Base-by-base conservation (phyloP, 2,113 vertebrate genomes). In the Ursus arctos region DNA sequence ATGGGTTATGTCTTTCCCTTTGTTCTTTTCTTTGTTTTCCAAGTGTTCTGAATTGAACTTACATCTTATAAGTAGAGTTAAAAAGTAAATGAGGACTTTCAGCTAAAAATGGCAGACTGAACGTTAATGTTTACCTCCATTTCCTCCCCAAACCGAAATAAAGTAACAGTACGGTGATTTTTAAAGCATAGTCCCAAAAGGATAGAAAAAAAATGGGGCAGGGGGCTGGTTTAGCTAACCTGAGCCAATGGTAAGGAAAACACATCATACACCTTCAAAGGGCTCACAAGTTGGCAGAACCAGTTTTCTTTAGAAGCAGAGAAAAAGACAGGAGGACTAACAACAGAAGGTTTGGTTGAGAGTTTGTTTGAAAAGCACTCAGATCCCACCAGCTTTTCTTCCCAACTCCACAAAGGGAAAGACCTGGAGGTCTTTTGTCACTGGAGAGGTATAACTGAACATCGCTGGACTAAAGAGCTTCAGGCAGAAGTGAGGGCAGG, bases 21-120 rank as follows among this genome's bases (percentile, higher is more conserved):
- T 83, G 8, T 91, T 55, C 22, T 80, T 92, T 69, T 84, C 7
- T 16, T 26, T 91, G 21, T 88, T 88, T 57, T 51, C 77, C 40
- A 88, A 89, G 59, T 59, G 28, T 71, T 88, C 57, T 80, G 26
- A 94, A 83, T 49, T 84, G 16, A 90, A 83, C 36, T 82, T 89
- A 2, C 0, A 71, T 83, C 33, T 91, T 49, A 43, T 69, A 59
- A 61, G 74, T 81, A 40, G 13, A 85, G 11, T 88, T 76, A 55
- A 55, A 91, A 95, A 96, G 36, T 28, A 90, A 96, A 77, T 31
- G 40, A 69, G 0, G 13, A 16, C 21, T 81, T 95, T 55, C 47
- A 57, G 55, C 31, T 82, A 88, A 79, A 94, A 11, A 19, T 72
- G 15, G 13, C 33, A 86, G 15, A 31, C 47, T 53, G 7, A 93